Base-by-base conservation (phyloP, 2,888 invertebrate genomes). In the Lasius fuliginosus region DNA sequence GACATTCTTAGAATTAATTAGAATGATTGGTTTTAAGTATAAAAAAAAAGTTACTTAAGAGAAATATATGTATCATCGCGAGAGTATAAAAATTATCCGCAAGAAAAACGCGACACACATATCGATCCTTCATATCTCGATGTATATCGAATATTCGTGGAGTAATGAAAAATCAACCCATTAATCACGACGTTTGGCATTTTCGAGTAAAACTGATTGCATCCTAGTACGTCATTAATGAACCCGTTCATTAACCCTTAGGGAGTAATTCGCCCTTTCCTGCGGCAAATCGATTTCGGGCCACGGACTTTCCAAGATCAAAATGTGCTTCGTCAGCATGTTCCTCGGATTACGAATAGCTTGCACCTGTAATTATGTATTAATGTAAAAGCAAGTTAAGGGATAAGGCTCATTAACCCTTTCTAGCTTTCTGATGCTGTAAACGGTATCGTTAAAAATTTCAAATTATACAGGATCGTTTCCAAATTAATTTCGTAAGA, bases 201-300 rank as follows among this genome's bases (percentile, higher is more conserved):
- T 81, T 58, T 60, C 58, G n/a, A 30, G 60, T 36, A 60, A 73
- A 60, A 71, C 42, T 46, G 73, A 33, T 73, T 36, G 73, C 36
- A 18, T 81, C 60, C 42, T 73, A 60, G 46, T 81, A 46, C 73
- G 46, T 81, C 79, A 81, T 81, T 81, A 81, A 81, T 60, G 79
- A 71, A 81, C 46, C 46, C 58, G 73, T 81, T 81, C 79, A 73
- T 81, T 81, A 73, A 81, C 79, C 79, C 79, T 73, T 81, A 81
- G 79, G 73, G 79, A 81, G 27, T 81, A 81, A 81, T 73, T 60
- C 36, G 33, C 73, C 33, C 73, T 81, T 81, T 42, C 73, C 42
- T 60, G 60, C 73, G 33, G 46, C 58, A 81, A 81, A 81, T 81
- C 73, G 79, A 81, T 73, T 58, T 71, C 33, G 27, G 56, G 33